phyloP scores from a whole-genome alignment of 1,140 invertebrate genomes.

The Lepeophtheirus salmonis region DNA sequence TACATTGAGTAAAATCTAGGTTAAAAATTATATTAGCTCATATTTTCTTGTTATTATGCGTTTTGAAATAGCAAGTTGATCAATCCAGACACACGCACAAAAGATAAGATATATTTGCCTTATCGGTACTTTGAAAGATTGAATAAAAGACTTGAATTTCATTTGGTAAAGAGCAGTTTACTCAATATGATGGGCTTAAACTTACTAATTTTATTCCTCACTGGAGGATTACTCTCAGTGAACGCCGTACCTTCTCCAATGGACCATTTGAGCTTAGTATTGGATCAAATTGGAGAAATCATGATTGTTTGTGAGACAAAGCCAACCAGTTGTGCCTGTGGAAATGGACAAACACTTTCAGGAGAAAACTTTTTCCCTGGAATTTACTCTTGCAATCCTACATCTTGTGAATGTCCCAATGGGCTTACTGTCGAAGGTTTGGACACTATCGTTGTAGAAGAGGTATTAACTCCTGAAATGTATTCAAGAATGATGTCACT shows the following conservation, averaged over 20 bases:
- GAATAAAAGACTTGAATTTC: too few species aligned
- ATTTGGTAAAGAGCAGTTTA: too few species aligned
- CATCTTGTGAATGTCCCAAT: not conserved
- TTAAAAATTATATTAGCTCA: too few species aligned
- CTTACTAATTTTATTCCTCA: too few species aligned
- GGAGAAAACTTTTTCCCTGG: not conserved
- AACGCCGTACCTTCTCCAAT: not conserved
- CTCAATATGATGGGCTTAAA: too few species aligned
- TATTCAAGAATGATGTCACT: not conserved
- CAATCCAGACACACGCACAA: too few species aligned
- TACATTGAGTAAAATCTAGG: too few species aligned
- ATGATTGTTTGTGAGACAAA: not conserved
- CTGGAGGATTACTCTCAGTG: not conserved
- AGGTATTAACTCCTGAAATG: not conserved
- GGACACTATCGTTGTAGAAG: not conserved
- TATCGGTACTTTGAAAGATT: too few species aligned
- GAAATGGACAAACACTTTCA: not conserved
- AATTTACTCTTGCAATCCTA: not conserved
- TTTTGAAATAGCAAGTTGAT: too few species aligned
- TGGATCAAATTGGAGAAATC: not conserved
- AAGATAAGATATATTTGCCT: too few species aligned
- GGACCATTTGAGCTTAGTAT: too few species aligned
- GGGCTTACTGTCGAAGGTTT: not conserved
- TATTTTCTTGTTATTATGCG: too few species aligned
- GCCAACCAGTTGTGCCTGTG: not conserved